Conservation (phyloP, 2,888 invertebrate species). For the Ligdia adustata region DNA sequence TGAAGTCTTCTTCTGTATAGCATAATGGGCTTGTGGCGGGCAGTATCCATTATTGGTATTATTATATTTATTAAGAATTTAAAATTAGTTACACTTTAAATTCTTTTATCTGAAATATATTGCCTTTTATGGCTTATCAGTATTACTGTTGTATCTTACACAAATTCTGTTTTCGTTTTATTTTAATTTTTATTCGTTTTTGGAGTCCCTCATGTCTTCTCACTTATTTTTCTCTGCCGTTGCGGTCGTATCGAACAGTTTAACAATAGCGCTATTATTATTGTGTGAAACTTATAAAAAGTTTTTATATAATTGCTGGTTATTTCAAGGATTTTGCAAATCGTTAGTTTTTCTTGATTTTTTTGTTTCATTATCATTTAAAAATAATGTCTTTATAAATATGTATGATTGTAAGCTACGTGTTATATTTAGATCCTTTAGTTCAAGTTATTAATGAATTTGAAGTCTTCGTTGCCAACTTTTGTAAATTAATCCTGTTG, state of each 20-base stretch:
- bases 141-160: too few species aligned
- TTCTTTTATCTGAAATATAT: too few species aligned
- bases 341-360: constrained; percentile 21
- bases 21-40: too few species aligned
- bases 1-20: too few species aligned
- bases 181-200: too few species aligned
- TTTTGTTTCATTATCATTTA: constrained; percentile 16
- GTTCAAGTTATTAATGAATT: neutral
- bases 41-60: too few species aligned
- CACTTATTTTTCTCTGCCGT: neutral
- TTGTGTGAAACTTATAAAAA: constrained; percentile 17
- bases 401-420: constrained; percentile 13
- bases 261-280: constrained; percentile 20
- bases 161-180: too few species aligned
- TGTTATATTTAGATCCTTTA: neutral
- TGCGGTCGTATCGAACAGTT: constrained; percentile 8
- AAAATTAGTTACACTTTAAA: too few species aligned
- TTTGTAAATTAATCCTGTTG: neutral
- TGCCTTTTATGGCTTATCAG: too few species aligned
- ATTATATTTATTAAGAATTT: too few species aligned
- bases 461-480: neutral
- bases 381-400: constrained; percentile 19
- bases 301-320: constrained; percentile 9
- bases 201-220: too few species aligned
- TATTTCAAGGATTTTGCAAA: constrained; percentile 24